Percentiles rank a stretch among this genome's conserved stretches.
phyloP scores from a whole-genome alignment of 2,797 vertebrate species.

The Otolemur crassicaudatus region DNA sequence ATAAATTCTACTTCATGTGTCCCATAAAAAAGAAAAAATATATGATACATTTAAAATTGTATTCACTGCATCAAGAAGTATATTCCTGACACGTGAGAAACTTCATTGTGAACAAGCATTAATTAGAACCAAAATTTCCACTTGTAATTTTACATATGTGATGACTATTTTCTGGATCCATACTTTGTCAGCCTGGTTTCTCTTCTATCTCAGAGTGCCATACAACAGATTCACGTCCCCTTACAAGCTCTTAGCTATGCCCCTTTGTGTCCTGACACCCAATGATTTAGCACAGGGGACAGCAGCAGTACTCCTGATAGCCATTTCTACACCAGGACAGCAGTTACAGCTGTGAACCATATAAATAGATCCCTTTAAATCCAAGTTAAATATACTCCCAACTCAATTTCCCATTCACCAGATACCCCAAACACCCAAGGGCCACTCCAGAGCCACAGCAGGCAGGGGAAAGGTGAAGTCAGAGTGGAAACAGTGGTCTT shows the following conservation, averaged over 20 bases:
- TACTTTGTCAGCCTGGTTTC: not conserved
- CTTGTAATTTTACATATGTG: not conserved
- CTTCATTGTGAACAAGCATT: constrained; percentile 34
- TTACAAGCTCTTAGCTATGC: not conserved
- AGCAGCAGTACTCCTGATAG: not conserved
- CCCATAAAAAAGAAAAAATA: not conserved
- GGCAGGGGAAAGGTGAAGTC: not conserved
- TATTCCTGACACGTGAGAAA: not conserved
- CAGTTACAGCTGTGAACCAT: not conserved
- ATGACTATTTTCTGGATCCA: not conserved
- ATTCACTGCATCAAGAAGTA: not conserved
- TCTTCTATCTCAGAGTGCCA: not conserved
- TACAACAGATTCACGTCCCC: not conserved
- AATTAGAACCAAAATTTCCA: constrained; percentile 32
- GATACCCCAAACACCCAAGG: not conserved
- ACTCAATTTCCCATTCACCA: not conserved
- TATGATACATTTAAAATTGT: not conserved
- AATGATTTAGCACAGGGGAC: not conserved
- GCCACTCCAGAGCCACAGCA: not conserved
- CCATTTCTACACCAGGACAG: not conserved
- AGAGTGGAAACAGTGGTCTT: not conserved
- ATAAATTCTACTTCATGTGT: constrained; percentile 34
- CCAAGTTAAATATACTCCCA: constrained; percentile 16
- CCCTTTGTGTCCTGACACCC: not conserved
- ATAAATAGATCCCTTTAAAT: constrained; percentile 1